A percentile compares a stretch with the other conserved stretches of the same genome.
Conservation (phyloP, 2,888 invertebrate species). For the Ornithoptera alexandrae region DNA sequence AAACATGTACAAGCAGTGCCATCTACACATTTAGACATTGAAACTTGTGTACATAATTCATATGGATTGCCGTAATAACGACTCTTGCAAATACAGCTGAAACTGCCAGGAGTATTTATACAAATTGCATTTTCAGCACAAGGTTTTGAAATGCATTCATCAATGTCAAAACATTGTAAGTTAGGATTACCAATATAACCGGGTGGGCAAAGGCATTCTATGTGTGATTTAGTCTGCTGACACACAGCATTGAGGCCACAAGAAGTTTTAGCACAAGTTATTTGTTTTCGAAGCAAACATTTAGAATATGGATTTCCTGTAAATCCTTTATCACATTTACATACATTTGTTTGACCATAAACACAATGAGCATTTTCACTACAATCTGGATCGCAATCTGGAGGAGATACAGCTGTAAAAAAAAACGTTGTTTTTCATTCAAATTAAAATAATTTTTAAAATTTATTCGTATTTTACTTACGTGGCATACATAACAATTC, state of each 20-base stretch:
- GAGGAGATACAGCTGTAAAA: conserved; percentile 85
- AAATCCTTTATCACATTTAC: conserved; percentile 91
- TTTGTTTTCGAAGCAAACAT: conserved; percentile 85
- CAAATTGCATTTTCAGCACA: conserved; percentile 93
- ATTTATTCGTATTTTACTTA: conserved; percentile 73
- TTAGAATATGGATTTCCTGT: conserved; percentile 93
- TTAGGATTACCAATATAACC: conserved; percentile 94
- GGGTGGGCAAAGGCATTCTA: conserved; percentile 90
- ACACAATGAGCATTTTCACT: conserved; percentile 92
- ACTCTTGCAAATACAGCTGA: conserved; percentile 92
- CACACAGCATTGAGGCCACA: conserved; percentile 92
- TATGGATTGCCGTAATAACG: conserved; percentile 93
- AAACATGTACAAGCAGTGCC: conserved; percentile 85
- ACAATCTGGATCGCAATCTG: conserved; percentile 89
- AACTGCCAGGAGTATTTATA: conserved; percentile 93
- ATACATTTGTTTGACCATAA: conserved; percentile 87
- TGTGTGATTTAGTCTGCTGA: conserved; percentile 84
- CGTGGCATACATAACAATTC: conserved; percentile 94
- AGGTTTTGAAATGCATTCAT: conserved; percentile 89
- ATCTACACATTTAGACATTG: conserved; percentile 85
- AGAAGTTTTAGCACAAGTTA: conserved; percentile 84
- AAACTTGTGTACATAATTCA: conserved; percentile 86
- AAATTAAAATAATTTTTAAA: conserved; percentile 12
- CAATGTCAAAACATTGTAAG: conserved; percentile 89
- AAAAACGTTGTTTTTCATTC: conserved; percentile 10